Base-by-base conservation (phyloP, 2,797 vertebrate species). In the Hapalemur alaotrensis region DNA sequence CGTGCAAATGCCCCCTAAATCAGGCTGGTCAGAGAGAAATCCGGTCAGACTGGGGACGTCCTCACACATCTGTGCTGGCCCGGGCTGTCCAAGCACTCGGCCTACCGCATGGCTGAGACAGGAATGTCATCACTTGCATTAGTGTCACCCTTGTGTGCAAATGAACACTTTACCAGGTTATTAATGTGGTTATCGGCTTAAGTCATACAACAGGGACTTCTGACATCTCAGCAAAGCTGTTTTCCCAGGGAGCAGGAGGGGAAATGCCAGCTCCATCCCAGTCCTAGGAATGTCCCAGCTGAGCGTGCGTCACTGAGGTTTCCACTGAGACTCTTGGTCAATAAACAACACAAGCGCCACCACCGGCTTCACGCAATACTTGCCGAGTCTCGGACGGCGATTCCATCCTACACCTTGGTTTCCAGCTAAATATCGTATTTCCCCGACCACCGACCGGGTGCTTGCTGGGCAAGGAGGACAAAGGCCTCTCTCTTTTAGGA, bases 381-480 rank as follows among this genome's bases (percentile, higher is more conserved):
- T 0, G 0, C 48, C 0, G 28, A 11, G 12, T 0, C 4, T 15
- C 0, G 0, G 41, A 38, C n/a, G 52, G 0, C 0, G 15, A 2
- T 14, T 11, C 50, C 48, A 7, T 1, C 54, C 12, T 67, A 20
- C 25, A 7, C 4, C 46, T 28, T 7, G 2, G 3, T 7, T 0
- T 23, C 41, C 23, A 20, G 86, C 43, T 32, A 25, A 20, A 13
- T 4, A 7, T 8, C 0, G 28, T 6, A 4, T 14, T 38, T 35
- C n/a, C 38, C 82, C 0, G 12, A 5, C 43, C 5, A 1, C 12
- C 5, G 32, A 28, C 52, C 9, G 0, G 20, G 54, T 2, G 2
- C 57, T 3, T 7, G 65, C 91, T 4, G 38, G 59, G 17, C 1
- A 2, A 72, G n/a, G 57, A 5, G 6, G 15, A 18, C 7, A 5